Percentiles rank a stretch among this genome's conserved stretches.
Conservation (phyloP, 1,140 invertebrate genomes). For the Nilaparvata lugens region DNA sequence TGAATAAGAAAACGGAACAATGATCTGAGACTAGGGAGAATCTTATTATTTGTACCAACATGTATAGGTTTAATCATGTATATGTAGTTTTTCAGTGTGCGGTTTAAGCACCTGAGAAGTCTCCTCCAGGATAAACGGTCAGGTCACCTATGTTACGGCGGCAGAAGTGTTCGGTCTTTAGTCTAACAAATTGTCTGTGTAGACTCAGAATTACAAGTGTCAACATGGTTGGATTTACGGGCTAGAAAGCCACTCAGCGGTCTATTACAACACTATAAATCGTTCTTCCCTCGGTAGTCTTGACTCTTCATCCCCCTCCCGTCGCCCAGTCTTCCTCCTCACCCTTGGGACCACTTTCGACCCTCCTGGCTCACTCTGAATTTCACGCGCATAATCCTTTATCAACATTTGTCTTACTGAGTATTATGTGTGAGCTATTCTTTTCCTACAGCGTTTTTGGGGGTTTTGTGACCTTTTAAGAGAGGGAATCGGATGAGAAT, state of each 20-base stretch:
- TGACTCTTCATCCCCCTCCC: neutral
- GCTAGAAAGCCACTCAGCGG: neutral
- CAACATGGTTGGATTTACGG: constrained; percentile 1
- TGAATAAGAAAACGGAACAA: too few relatives aligned
- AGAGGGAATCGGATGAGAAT: too few relatives aligned
- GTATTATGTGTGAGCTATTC: neutral
- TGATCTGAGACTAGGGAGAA: too few relatives aligned
- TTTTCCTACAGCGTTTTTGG: too few relatives aligned
- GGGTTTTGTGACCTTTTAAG: too few relatives aligned
- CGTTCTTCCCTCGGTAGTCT: too few relatives aligned
- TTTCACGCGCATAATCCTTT: constrained; percentile 4
- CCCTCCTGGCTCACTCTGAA: neutral
- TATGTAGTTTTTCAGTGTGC: too few relatives aligned
- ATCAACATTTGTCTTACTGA: neutral
- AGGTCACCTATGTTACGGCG: too few relatives aligned
- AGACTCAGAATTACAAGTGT: constrained; percentile 1
- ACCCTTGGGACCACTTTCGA: neutral
- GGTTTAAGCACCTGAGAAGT: too few relatives aligned
- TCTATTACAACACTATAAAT: constrained; percentile 4
- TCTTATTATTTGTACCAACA: too few relatives aligned
- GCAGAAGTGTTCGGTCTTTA: neutral
- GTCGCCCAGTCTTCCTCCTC: neutral
- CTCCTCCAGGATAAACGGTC: too few relatives aligned
- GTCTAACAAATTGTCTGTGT: constrained; percentile 4
- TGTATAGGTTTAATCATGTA: too few relatives aligned